Base-by-base conservation (phyloP, 1,140 invertebrate species). In the Zaprionus gabonicus region DNA sequence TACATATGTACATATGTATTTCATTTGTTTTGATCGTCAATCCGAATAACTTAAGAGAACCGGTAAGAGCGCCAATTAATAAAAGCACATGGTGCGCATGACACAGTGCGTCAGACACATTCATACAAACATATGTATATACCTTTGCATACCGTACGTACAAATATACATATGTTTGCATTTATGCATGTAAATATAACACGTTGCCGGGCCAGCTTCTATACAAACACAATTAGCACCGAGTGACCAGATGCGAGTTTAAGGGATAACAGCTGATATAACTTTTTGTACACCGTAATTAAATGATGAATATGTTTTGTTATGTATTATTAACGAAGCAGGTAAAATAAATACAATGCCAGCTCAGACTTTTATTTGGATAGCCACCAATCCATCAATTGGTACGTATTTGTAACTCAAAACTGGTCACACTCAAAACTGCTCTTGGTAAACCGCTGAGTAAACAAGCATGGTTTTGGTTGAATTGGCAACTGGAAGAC, bases 81-180 rank as follows among this genome's bases (percentile, higher is more conserved):
- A 77, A 64, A 91, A 92, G 91, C 91, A 92, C 91, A 92, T 92
- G 91, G 91, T 92, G 91, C 91, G 86, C 87, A 92, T 92, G 91
- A 86, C 86, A 71, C 67, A 83, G 36, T 71, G 51, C 69, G 63
- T 25, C 36, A 66, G 1, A 27, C n/a, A 46, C 7, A 34, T 20
- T 28, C 15, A 27, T 17, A 58, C 71, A 41, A n/a, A 41, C 6
- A 41, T 41, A n/a, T 31, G 67, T 56, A 68, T 67, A 77, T 20
- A 28, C 31, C 3, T 59, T 44, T 17, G 49, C 25, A 56, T 63
- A 20, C 31, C 28, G 58, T 27, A 28, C 34, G 23, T 20, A 28
- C 38, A 28, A 38, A 66, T 41, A 51, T 23, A 23, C 23, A 23
- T 36, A 27, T 46, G 12, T 20, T 20, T 44, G n/a, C 36, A 13